Conservation (phyloP, 2,113 vertebrate species). For the Calypte anna region DNA sequence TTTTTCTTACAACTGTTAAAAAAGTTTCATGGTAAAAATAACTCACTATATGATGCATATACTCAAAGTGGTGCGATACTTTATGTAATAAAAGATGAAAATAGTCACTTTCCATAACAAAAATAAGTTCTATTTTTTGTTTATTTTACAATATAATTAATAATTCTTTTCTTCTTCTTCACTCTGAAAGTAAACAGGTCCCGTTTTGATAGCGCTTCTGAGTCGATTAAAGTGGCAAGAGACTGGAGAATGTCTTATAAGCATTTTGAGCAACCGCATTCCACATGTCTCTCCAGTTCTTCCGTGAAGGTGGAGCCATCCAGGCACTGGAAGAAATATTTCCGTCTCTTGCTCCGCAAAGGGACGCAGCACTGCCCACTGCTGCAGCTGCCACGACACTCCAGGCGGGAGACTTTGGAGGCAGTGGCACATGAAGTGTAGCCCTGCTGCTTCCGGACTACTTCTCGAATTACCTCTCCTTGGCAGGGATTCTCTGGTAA, state of each 20-base stretch:
- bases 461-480: slow-evolving; percentile 89
- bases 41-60: slow-evolving; percentile 91
- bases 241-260: slow-evolving; percentile 61
- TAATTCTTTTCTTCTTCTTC: slow-evolving; percentile 81
- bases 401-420: slow-evolving; percentile 86
- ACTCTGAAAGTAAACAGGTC: slow-evolving; percentile 79
- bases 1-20: slow-evolving; percentile 79
- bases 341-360: slow-evolving; percentile 88
- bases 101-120: slow-evolving; percentile 99
- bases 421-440: slow-evolving; percentile 84
- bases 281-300: slow-evolving; percentile 90
- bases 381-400: slow-evolving; percentile 85
- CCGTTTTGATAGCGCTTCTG: slow-evolving; percentile 59
- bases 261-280: slow-evolving; percentile 92
- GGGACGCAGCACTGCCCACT: slow-evolving; percentile 87
- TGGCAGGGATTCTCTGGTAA: slow-evolving; percentile 85
- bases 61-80: slow-evolving; percentile 85
- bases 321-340: slow-evolving; percentile 90
- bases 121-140: slow-evolving; percentile 99
- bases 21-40: slow-evolving; percentile 92
- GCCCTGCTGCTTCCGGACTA: slow-evolving; percentile 87
- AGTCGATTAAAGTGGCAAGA: slow-evolving; percentile 65
- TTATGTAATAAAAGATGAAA: slow-evolving; percentile 90
- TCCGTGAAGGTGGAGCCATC: slow-evolving; percentile 92
- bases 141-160: slow-evolving; percentile 99